Percentiles rank a stretch among this genome's conserved stretches.
Evolutionary conservation across 2,113 vertebrate species (phyloP).

Genomic region (Erpornis zantholeuca): DNA sequence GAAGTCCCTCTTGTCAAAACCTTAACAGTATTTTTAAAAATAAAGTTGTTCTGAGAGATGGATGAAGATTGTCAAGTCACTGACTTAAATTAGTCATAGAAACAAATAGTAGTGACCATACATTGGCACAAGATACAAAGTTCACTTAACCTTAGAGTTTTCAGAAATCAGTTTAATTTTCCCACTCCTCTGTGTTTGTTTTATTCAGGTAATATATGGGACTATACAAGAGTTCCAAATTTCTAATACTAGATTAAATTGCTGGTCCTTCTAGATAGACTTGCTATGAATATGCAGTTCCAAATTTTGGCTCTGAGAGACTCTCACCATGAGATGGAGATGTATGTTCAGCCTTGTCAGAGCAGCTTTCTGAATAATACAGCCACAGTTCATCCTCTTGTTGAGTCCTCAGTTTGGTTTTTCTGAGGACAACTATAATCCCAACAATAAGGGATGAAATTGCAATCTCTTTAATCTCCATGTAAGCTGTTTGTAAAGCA

Average conservation of each 20-base stretch:
- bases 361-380: slow-evolving; percentile 4
- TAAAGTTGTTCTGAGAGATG: not conserved
- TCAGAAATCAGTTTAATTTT: not conserved
- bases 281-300: fast-evolving
- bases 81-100: not conserved
- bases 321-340: not conserved
- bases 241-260: not conserved
- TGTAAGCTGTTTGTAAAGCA: slow-evolving; percentile 47
- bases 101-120: not conserved
- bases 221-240: not conserved
- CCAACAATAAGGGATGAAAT: slow-evolving; percentile 36
- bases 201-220: not conserved
- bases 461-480: slow-evolving; percentile 43
- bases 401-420: not conserved
- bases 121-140: not conserved
- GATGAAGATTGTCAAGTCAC: not conserved
- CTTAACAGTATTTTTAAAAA: not conserved
- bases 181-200: not conserved
- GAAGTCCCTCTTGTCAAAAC: not conserved
- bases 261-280: not conserved
- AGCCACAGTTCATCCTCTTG: not conserved
- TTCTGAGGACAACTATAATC: slow-evolving; percentile 39
- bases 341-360: not conserved
- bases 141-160: not conserved
- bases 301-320: not conserved